A percentile compares a stretch with the other conserved stretches of the same genome.
phyloP scores from a whole-genome alignment of 2,113 vertebrate species.

The Megalops atlanticus region DNA sequence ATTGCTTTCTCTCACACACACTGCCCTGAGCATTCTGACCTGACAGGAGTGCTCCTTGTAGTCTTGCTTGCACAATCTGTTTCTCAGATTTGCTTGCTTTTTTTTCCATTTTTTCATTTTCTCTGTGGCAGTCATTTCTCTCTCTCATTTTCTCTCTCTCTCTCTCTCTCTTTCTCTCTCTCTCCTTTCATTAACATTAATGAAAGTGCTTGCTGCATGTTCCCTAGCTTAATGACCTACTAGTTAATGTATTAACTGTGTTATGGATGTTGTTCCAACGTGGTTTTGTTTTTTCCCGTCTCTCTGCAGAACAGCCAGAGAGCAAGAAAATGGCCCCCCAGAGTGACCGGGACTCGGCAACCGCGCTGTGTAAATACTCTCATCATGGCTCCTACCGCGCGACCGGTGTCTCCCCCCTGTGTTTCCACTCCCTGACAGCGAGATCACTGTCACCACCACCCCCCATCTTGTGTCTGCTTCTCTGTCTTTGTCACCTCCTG shows the following conservation, averaged over 20 bases:
- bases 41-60: no score
- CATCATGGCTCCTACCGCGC: no score
- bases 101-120: no score
- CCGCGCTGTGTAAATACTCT: constrained; percentile 59
- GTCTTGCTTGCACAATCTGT: no score
- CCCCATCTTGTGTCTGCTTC: neutral
- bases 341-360: constrained; percentile 78
- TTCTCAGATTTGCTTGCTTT: no score
- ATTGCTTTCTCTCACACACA: neutral
- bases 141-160: no score
- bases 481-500: neutral
- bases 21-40: neutral
- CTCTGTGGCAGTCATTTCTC: no score
- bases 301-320: constrained; percentile 82
- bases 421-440: neutral
- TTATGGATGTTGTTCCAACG: neutral
- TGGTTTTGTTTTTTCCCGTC: neutral
- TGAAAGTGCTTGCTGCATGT: no score
- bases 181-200: no score
- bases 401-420: neutral
- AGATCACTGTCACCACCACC: no score
- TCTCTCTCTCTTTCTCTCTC: no score
- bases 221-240: neutral
- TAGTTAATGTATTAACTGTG: neutral
- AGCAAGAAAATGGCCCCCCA: constrained; percentile 91